These are phyloP conservation scores for Congeria kusceri DNA, from an alignment of 2,888 invertebrate genomes.

Conservation along the genomic window DNA sequence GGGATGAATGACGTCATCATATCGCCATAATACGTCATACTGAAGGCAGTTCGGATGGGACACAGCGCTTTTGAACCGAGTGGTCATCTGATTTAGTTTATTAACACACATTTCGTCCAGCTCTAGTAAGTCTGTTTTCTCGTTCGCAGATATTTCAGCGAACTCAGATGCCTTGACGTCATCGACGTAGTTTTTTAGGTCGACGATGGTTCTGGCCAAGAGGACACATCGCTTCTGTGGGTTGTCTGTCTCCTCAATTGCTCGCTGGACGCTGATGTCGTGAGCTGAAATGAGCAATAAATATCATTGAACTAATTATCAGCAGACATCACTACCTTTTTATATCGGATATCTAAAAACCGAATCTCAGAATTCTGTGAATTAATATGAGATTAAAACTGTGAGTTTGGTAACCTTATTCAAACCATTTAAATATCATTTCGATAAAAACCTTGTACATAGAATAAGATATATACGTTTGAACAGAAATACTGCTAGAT, in stretches of 20 bases:
- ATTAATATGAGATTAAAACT: too few species aligned
- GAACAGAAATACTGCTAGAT: too few species aligned
- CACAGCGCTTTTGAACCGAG: constrained; percentile 67
- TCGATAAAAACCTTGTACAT: too few species aligned
- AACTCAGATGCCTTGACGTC: constrained; percentile 72
- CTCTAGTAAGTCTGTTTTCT: constrained; percentile 69
- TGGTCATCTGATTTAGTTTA: constrained; percentile 71
- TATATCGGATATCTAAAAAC: neutral
- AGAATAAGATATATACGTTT: too few species aligned
- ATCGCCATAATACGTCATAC: constrained; percentile 83
- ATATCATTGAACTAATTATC: neutral
- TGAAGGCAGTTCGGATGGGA: constrained; percentile 66
- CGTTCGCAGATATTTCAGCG: constrained; percentile 76
- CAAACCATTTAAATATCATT: too few species aligned
- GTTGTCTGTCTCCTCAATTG: constrained; percentile 69
- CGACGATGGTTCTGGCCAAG: constrained; percentile 80
- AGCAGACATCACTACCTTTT: neutral
- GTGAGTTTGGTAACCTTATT: too few species aligned
- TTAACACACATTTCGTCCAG: constrained; percentile 67
- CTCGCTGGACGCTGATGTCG: constrained; percentile 77
- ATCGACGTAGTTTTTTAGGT: constrained; percentile 82
- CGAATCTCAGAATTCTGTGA: too few species aligned
- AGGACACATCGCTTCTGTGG: constrained; percentile 75
- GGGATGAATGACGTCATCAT: constrained; percentile 81
- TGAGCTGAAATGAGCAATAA: constrained; percentile 68